These are phyloP conservation scores for Dione juno DNA, from an alignment of 2,888 invertebrate genomes.

Conservation along the genomic window DNA sequence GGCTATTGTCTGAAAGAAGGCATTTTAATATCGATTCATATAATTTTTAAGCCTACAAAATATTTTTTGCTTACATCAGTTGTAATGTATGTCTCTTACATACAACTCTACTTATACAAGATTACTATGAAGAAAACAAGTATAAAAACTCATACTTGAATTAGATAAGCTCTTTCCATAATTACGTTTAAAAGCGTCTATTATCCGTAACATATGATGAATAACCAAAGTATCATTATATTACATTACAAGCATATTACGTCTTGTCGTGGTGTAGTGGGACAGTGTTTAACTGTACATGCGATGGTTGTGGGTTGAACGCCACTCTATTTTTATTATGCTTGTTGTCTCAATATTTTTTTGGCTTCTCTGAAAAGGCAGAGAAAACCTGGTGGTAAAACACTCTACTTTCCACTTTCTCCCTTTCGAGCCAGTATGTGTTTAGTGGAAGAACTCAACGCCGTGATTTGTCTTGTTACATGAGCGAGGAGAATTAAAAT, in stretches of 20 bases:
- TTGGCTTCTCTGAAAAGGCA: background rate
- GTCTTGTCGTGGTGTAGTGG: background rate
- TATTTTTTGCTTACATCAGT: too few relatives aligned
- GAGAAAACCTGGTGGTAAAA: background rate
- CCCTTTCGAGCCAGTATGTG: background rate
- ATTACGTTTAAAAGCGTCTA: background rate
- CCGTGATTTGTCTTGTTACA: background rate
- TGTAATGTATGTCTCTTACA: background rate
- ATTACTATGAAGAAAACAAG: background rate
- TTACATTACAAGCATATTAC: background rate
- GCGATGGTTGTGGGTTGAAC: too few relatives aligned
- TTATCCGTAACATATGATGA: background rate
- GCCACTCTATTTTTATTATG: background rate
- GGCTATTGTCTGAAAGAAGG: too few relatives aligned
- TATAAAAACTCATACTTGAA: background rate
- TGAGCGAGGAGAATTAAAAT: too few relatives aligned
- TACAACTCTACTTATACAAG: too few relatives aligned
- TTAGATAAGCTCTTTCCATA: background rate
- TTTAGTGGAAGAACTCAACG: background rate
- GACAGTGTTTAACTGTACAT: background rate
- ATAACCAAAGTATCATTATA: background rate
- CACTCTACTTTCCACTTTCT: background rate
- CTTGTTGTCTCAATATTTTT: too few relatives aligned
- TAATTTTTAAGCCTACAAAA: too few relatives aligned
- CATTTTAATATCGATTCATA: too few relatives aligned